Conservation (phyloP, 2,888 invertebrate species). For the Trichopoda pennipes region DNA sequence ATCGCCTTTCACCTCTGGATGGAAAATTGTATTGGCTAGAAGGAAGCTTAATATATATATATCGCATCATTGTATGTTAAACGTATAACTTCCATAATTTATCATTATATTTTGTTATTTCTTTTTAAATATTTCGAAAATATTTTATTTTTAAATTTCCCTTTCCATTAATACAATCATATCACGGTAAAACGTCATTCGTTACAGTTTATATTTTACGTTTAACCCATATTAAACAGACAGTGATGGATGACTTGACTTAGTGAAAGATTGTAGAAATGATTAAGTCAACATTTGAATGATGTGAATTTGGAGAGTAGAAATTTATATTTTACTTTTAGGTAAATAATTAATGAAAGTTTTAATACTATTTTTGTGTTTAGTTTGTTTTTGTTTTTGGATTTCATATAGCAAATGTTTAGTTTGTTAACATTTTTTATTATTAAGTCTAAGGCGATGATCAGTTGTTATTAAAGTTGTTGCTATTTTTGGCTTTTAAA, state of each 20-base stretch:
- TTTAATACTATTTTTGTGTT: background rate
- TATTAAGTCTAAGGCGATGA: background rate
- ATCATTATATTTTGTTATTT: too few relatives aligned
- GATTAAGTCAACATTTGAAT: background rate
- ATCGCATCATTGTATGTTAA: too few relatives aligned
- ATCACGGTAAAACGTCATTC: background rate
- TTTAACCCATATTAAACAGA: background rate
- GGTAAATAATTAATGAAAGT: background rate
- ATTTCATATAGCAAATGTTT: background rate
- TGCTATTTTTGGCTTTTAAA: background rate
- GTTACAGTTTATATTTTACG: background rate
- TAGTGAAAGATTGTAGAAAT: background rate
- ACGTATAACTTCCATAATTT: too few relatives aligned
- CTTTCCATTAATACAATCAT: too few relatives aligned
- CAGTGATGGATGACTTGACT: background rate
- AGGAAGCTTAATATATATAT: too few relatives aligned
- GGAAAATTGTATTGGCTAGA: too few relatives aligned
- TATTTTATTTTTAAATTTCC: too few relatives aligned
- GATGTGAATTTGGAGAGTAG: background rate
- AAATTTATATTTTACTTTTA: background rate
- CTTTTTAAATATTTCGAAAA: too few relatives aligned
- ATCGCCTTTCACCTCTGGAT: too few relatives aligned
- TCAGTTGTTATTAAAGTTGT: slow-evolving; percentile 2
- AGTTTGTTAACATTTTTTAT: background rate
- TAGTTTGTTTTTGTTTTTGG: background rate